Conservation (phyloP, 2,888 invertebrate genomes). For the Baronia brevicornis region DNA sequence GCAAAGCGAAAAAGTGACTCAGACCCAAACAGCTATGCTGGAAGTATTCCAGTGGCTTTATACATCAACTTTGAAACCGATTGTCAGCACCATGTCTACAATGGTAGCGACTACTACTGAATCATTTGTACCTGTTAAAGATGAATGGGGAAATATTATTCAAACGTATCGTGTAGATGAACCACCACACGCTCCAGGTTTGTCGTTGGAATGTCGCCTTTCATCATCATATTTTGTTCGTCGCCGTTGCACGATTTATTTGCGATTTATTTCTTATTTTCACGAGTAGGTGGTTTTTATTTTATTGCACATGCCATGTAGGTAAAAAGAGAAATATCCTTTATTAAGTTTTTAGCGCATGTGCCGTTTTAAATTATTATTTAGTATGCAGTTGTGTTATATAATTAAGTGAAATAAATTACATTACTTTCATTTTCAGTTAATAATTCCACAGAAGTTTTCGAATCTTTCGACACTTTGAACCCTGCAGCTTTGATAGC, state of each 20-base stretch:
- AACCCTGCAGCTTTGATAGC: constrained; percentile 77
- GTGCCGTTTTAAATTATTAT: constrained; percentile 16
- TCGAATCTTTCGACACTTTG: constrained; percentile 75
- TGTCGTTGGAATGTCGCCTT: constrained; percentile 67
- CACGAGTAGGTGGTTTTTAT: constrained; percentile 31
- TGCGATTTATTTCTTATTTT: constrained; percentile 41
- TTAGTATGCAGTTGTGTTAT: too few species aligned
- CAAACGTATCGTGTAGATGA: constrained; percentile 71
- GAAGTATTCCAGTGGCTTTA: constrained; percentile 71
- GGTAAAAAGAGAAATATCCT: constrained; percentile 15
- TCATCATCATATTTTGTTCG: constrained; percentile 45
- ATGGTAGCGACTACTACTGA: constrained; percentile 46
- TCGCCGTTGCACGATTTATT: constrained; percentile 62
- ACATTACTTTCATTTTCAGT: too few species aligned
- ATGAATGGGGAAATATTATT: constrained; percentile 67
- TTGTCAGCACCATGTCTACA: constrained; percentile 55
- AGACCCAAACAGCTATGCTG: constrained; percentile 68
- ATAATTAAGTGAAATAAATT: too few species aligned
- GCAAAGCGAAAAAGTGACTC: constrained; percentile 63
- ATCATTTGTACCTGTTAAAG: constrained; percentile 53
- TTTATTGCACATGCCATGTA: constrained; percentile 18
- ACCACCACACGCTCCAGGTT: constrained; percentile 72
- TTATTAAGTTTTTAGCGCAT: constrained; percentile 23
- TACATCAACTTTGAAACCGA: constrained; percentile 65
- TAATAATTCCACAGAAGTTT: constrained; percentile 57